Evolutionary conservation across 2,888 invertebrate species (phyloP).

Genomic region (Nemotelus nigrinus): DNA sequence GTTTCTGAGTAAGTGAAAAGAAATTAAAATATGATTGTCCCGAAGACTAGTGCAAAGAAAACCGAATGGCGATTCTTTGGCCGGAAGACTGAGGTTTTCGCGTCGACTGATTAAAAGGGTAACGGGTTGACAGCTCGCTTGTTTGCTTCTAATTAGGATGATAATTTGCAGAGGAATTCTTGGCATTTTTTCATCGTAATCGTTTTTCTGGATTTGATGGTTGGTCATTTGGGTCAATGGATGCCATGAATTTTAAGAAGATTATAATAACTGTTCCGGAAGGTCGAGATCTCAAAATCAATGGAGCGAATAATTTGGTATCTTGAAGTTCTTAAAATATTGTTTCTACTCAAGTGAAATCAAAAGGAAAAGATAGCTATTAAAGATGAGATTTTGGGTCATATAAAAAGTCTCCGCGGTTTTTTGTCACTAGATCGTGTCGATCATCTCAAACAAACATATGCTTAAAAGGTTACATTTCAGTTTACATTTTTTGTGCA

Average conservation of each 20-base stretch:
- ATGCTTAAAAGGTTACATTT: too few species aligned
- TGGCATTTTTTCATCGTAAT: background rate
- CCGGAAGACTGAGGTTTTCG: background rate
- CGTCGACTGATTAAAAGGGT: slow-evolving; percentile 17
- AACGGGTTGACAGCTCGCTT: slow-evolving; percentile 1
- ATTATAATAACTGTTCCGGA: background rate
- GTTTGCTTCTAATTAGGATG: slow-evolving; percentile 13
- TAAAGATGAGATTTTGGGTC: too few species aligned
- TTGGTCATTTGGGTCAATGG: background rate
- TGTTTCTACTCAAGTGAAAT: too few species aligned
- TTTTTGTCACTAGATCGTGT: too few species aligned
- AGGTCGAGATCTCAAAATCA: too few species aligned
- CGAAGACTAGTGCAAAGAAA: background rate
- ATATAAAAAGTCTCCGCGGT: too few species aligned
- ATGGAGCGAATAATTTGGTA: too few species aligned
- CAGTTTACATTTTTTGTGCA: too few species aligned
- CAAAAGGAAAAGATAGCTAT: too few species aligned
- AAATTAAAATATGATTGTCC: slow-evolving; percentile 33
- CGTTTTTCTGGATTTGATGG: background rate
- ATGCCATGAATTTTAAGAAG: background rate
- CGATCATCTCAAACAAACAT: too few species aligned
- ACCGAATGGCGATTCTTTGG: background rate
- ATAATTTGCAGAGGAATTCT: slow-evolving; percentile 14
- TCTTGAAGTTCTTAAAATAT: too few species aligned
- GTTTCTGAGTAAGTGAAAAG: slow-evolving; percentile 4